Evolutionary conservation across 53 echinoderm and acorn worm genomes (phyloP).

Genomic region (Temnopleurus reevesii): DNA sequence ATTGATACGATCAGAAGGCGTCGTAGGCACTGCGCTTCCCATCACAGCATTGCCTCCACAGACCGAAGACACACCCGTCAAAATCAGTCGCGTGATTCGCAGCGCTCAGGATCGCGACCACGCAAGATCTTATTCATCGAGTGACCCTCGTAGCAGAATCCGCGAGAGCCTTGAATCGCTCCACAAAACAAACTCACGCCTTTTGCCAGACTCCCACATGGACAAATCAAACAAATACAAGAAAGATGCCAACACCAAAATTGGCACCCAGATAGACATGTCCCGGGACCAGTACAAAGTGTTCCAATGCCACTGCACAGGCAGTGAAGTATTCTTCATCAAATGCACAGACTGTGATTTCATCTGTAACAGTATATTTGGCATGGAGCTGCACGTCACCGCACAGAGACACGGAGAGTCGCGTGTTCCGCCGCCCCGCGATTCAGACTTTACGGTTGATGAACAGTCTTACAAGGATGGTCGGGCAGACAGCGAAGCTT

Average conservation of each 20-base stretch:
- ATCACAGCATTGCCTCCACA: conserved; percentile 24
- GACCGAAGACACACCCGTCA: conserved; percentile 48
- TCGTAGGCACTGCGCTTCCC: conserved; percentile 54
- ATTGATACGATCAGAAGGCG: conserved; percentile 39
- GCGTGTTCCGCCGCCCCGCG: not conserved
- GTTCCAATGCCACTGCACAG: conserved; percentile 82
- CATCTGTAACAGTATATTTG: conserved; percentile 87
- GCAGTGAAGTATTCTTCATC: conserved; percentile 74
- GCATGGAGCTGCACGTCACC: conserved; percentile 83
- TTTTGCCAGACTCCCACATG: not conserved
- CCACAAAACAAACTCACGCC: not conserved
- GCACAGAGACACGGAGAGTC: conserved; percentile 77
- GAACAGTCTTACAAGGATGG: conserved; percentile 27
- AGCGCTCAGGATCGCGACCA: conserved; percentile 29
- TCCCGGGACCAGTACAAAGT: conserved; percentile 55
- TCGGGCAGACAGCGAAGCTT: conserved; percentile 60
- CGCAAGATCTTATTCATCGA: not conserved
- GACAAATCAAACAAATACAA: conserved; percentile 25
- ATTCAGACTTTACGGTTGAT: not conserved
- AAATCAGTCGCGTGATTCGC: conserved; percentile 50
- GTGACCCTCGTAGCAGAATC: not conserved
- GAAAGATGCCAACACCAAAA: not conserved
- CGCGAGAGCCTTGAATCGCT: conserved; percentile 27
- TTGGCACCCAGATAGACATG: not conserved
- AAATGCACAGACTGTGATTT: conserved; percentile 92